phyloP scores from a whole-genome alignment of 2,113 vertebrate genomes.

The Bubalus kerabau region DNA sequence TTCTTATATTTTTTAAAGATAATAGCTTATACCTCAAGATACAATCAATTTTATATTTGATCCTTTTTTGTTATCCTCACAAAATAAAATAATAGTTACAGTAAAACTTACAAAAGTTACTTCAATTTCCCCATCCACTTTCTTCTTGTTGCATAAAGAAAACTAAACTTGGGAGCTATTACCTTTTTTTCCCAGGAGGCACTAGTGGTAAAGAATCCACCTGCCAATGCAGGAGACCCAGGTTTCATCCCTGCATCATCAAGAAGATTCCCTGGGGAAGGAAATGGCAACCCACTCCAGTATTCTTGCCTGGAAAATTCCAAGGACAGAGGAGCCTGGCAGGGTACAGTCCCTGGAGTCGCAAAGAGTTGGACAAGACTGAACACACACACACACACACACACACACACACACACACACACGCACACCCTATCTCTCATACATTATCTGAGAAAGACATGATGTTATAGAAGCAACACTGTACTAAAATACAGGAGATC shows the following conservation, averaged over 20 bases:
- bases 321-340: not conserved
- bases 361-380: not conserved
- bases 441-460: not conserved
- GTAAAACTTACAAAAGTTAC: not conserved
- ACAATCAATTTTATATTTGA: not conserved
- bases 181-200: not conserved
- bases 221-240: not conserved
- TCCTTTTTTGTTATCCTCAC: not conserved
- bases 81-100: not conserved
- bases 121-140: not conserved
- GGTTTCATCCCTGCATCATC: not conserved
- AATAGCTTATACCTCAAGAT: not conserved
- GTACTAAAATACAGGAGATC: not conserved
- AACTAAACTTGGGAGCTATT: not conserved
- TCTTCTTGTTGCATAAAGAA: not conserved
- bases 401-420: not conserved
- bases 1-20: not conserved
- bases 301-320: not conserved
- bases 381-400: not conserved
- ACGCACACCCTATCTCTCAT: not conserved
- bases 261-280: not conserved
- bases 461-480: not conserved
- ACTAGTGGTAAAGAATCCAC: not conserved
- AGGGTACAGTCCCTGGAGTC: not conserved
- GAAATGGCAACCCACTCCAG: not conserved